A percentile compares a stretch with the other conserved stretches of the same genome.
Evolutionary conservation across 2,797 vertebrate species (phyloP).

Genomic region (Podarcis siculus): DNA sequence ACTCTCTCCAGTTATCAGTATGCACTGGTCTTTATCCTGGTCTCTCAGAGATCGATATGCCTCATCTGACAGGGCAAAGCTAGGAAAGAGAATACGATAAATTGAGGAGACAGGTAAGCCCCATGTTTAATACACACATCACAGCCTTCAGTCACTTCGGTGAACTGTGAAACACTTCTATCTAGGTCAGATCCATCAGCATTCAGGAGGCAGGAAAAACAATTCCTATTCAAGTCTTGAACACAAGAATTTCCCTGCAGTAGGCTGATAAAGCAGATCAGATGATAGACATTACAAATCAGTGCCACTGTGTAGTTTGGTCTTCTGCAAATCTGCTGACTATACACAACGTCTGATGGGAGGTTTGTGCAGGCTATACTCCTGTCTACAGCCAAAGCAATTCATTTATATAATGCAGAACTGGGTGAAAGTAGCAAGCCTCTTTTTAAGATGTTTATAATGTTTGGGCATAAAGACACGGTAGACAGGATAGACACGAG

Average conservation of each 20-base stretch:
- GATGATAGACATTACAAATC: neutral
- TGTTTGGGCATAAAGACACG: neutral
- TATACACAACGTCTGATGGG: neutral
- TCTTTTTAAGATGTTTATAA: neutral
- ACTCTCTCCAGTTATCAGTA: constrained; percentile 98
- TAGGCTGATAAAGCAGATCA: neutral
- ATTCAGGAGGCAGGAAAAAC: neutral
- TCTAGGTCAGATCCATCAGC: neutral
- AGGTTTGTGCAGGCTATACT: neutral
- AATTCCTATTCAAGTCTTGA: neutral
- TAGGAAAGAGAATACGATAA: constrained; percentile 68
- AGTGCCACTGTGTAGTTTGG: neutral
- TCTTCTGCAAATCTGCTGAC: neutral
- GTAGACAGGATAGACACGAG: neutral
- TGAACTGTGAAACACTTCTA: neutral
- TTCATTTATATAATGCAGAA: neutral
- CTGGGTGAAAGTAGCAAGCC: neutral
- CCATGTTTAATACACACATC: neutral
- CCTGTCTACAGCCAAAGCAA: neutral
- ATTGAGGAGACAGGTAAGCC: neutral
- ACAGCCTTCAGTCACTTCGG: neutral
- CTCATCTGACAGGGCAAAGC: constrained; percentile 96
- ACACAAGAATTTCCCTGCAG: neutral
- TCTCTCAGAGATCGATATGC: constrained; percentile 96
- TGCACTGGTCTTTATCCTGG: constrained; percentile 99